Conservation (phyloP, 1,140 invertebrate genomes). For the Elysia chlorotica region DNA sequence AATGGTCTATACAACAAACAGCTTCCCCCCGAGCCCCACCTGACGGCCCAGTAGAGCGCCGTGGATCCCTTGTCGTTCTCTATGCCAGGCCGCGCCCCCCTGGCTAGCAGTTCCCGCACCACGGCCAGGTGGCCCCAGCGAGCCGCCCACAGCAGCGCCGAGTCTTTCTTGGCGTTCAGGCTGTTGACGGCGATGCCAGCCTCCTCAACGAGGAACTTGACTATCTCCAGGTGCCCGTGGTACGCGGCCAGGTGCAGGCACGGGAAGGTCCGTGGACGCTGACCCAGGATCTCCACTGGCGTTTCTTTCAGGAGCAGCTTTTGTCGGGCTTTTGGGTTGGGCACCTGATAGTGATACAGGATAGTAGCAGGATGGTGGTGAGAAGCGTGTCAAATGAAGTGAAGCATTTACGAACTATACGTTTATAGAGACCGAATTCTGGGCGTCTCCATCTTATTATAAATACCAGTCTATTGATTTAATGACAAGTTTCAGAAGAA, state of each 20-base stretch:
- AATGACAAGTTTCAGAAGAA: no score
- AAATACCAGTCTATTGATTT: no score
- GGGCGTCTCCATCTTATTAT: no score
- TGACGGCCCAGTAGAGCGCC: conserved; percentile 57
- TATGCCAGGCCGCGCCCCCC: conserved; percentile 38
- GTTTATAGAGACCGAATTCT: no score
- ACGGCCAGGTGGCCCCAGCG: conserved; percentile 42
- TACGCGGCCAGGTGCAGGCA: conserved; percentile 51
- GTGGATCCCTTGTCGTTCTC: conserved; percentile 60
- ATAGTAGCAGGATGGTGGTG: no score
- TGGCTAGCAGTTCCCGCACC: conserved; percentile 30
- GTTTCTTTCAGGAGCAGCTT: no score
- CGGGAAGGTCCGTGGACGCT: conserved; percentile 49
- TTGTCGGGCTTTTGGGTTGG: no score
- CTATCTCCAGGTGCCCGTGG: conserved; percentile 42
- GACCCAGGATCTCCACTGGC: conserved; percentile 46
- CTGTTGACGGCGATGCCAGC: conserved; percentile 42
- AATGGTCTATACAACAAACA: no score
- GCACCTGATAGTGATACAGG: no score
- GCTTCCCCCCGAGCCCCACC: no score
- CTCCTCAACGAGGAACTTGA: conserved; percentile 35
- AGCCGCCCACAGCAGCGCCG: conserved; percentile 54
- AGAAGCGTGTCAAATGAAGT: no score
- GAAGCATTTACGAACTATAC: no score
- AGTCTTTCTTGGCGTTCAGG: conserved; percentile 51